These are phyloP conservation scores for Centropus bengalensis DNA, from an alignment of 2,113 vertebrate genomes.

Conservation along the genomic window DNA sequence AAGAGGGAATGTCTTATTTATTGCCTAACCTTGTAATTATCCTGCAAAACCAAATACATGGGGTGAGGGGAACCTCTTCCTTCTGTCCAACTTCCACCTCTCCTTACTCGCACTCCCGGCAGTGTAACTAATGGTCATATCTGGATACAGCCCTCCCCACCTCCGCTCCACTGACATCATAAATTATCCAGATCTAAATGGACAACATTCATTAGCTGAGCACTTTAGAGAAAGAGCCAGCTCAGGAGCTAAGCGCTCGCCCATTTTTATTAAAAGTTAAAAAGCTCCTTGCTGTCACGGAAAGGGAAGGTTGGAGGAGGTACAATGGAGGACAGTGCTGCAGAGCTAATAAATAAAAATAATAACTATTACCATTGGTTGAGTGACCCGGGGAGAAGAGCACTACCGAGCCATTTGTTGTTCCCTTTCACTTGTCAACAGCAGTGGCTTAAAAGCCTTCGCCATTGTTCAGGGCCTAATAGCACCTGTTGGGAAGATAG, in stretches of 20 bases:
- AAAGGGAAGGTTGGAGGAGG: constrained; percentile 40
- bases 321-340: constrained; percentile 80
- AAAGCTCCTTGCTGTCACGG: constrained; percentile 85
- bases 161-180: constrained; percentile 59
- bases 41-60: background rate
- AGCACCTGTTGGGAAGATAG: constrained; percentile 90
- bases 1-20: background rate
- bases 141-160: constrained; percentile 44
- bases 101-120: background rate
- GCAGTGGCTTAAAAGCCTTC: constrained; percentile 89
- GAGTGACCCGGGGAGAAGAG: constrained; percentile 80
- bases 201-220: constrained; percentile 75
- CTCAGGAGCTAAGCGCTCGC: constrained; percentile 57
- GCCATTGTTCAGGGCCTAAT: constrained; percentile 86
- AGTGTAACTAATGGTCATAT: constrained; percentile 14
- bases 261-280: constrained; percentile 90
- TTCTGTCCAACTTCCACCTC: background rate
- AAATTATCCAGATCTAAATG: constrained; percentile 77
- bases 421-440: constrained; percentile 91
- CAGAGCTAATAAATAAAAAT: constrained; percentile 91
- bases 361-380: constrained; percentile 84
- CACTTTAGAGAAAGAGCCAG: constrained; percentile 69
- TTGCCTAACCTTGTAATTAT: background rate
- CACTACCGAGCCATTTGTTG: constrained; percentile 86
- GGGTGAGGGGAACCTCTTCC: background rate